Conservation (phyloP, 2,888 invertebrate genomes). For the Drosophila koepferae region DNA sequence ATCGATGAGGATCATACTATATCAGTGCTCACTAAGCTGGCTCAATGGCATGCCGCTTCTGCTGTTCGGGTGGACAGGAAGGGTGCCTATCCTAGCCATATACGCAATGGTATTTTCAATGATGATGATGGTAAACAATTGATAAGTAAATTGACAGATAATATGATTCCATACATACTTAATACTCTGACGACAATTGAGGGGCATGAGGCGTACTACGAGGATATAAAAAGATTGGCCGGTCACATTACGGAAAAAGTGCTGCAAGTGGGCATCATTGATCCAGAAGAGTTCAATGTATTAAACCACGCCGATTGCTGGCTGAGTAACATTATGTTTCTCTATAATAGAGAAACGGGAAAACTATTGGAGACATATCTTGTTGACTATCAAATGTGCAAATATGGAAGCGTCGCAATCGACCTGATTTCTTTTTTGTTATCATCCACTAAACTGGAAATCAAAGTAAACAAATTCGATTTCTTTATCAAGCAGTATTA, state of each 20-base stretch:
- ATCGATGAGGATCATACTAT: constrained; percentile 74
- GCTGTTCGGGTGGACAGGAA: constrained; percentile 62
- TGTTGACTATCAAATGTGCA: constrained; percentile 73
- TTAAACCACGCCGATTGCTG: constrained; percentile 82
- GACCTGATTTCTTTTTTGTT: constrained; percentile 78
- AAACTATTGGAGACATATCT: constrained; percentile 64
- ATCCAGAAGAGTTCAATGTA: constrained; percentile 72
- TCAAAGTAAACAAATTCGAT: constrained; percentile 76
- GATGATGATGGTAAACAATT: constrained; percentile 27
- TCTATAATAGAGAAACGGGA: constrained; percentile 58
- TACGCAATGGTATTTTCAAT: constrained; percentile 31
- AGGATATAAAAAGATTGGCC: constrained; percentile 48
- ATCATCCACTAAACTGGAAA: constrained; percentile 71
- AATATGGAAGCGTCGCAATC: constrained; percentile 65
- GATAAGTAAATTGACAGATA: constrained; percentile 28
- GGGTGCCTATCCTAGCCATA: constrained; percentile 53
- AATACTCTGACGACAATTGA: constrained; percentile 53
- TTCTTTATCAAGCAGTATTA: constrained; percentile 78
- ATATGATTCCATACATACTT: constrained; percentile 20
- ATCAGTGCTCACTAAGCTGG: constrained; percentile 73
- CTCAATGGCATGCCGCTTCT: constrained; percentile 82
- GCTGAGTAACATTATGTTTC: constrained; percentile 82
- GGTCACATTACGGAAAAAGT: constrained; percentile 29
- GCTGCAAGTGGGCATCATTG: constrained; percentile 10
- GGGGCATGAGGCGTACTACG: constrained; percentile 59